phyloP scores from a whole-genome alignment of 2,888 invertebrate species.

The Oxycera nigricornis region DNA sequence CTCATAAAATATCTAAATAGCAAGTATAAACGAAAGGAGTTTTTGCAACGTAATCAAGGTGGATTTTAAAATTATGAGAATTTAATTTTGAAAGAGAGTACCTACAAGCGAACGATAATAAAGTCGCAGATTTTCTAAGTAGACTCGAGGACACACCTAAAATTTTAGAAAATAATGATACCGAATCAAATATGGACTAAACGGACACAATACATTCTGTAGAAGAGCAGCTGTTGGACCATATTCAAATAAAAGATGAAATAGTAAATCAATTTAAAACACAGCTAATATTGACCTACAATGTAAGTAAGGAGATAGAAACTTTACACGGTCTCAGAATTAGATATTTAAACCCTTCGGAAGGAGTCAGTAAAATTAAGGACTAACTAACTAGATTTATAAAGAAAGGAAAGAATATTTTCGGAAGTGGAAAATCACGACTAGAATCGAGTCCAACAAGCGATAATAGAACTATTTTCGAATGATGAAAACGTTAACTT shows the following conservation, averaged over 20 bases:
- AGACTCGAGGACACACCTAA: conserved; percentile 42
- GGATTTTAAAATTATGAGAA: conserved; percentile 43
- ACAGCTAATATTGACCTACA: conserved; percentile 46
- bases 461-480: conserved; percentile 45
- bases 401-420: conserved; percentile 42
- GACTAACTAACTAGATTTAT: conserved; percentile 39
- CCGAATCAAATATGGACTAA: conserved; percentile 39
- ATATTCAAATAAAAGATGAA: conserved; percentile 44
- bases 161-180: conserved; percentile 40
- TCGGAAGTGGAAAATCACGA: conserved; percentile 43
- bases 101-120: conserved; percentile 43
- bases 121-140: no score
- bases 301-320: conserved; percentile 36
- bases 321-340: conserved; percentile 39
- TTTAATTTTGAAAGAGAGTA: conserved; percentile 43
- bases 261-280: conserved; percentile 47
- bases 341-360: conserved; percentile 40
- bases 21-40: conserved; percentile 45
- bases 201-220: conserved; percentile 43
- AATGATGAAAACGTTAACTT: conserved; percentile 37
- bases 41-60: conserved; percentile 43
- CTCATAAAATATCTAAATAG: conserved; percentile 43
- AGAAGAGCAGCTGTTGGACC: conserved; percentile 44
- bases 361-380: conserved; percentile 31
- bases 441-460: no score